Percentiles rank a stretch among this genome's conserved stretches.
phyloP scores from a whole-genome alignment of 92 coral and sea anemone genomes.

The Diadumene lineata region DNA sequence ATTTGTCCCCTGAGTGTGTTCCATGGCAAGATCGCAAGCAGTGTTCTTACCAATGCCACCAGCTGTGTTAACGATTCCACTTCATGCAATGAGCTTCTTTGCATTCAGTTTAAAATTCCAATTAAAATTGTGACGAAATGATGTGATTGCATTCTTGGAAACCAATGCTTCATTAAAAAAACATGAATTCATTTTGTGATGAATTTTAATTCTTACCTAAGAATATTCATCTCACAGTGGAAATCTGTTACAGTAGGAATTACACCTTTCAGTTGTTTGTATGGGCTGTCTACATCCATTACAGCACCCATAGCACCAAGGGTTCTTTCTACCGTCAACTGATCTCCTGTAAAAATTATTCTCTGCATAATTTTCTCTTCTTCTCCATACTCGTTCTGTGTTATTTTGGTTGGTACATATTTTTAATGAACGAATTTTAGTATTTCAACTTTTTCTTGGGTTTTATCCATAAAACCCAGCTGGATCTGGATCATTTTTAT shows the following conservation, averaged over 20 bases:
- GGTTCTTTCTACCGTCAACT: slow-evolving; percentile 38
- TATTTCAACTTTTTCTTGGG: slow-evolving; percentile 44
- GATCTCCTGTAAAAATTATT: slow-evolving; percentile 40
- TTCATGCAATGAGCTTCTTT: slow-evolving; percentile 38
- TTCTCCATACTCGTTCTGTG: slow-evolving; percentile 4
- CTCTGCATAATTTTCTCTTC: slow-evolving; percentile 7
- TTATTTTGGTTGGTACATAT: slow-evolving; percentile 17
- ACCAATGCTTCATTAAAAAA: too few relatives aligned
- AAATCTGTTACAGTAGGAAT: slow-evolving; percentile 29
- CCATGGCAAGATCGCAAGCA: slow-evolving; percentile 37
- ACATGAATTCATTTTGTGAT: not conserved
- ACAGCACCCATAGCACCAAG: slow-evolving; percentile 31
- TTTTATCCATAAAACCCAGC: slow-evolving; percentile 39
- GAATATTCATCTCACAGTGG: slow-evolving; percentile 51
- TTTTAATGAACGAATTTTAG: slow-evolving; percentile 20
- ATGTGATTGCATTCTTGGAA: too few relatives aligned
- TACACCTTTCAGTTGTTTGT: slow-evolving; percentile 33
- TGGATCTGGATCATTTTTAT: too few relatives aligned
- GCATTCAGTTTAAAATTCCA: not conserved
- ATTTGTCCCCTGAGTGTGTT: too few relatives aligned
- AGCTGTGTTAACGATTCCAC: slow-evolving; percentile 38
- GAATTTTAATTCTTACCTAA: slow-evolving; percentile 19
- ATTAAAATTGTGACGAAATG: too few relatives aligned
- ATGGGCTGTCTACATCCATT: slow-evolving; percentile 33
- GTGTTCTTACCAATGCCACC: slow-evolving; percentile 35